A percentile compares a stretch with the other conserved stretches of the same genome.
Evolutionary conservation across 2,888 invertebrate species (phyloP).

Genomic region (Drosophila barbarae): DNA sequence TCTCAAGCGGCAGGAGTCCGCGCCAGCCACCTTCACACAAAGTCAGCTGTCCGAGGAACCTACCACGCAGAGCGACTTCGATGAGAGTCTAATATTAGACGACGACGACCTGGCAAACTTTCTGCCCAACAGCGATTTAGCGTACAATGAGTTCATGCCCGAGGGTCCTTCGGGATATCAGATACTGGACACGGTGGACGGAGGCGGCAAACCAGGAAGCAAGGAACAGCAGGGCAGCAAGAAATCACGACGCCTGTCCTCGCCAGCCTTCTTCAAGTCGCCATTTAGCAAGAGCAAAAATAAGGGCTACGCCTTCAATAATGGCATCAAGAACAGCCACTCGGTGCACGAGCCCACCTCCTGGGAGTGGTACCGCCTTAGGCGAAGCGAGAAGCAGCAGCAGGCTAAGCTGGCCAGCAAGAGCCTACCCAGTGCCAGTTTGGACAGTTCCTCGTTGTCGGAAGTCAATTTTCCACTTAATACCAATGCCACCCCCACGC

Average conservation of each 20-base stretch:
- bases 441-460: slow-evolving; percentile 74
- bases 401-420: slow-evolving; percentile 34
- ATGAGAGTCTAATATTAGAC: slow-evolving; percentile 81
- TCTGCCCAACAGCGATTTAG: slow-evolving; percentile 80
- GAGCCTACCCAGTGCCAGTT: slow-evolving; percentile 46
- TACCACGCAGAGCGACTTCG: slow-evolving; percentile 63
- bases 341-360: slow-evolving; percentile 78
- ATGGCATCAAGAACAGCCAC: slow-evolving; percentile 54
- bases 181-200: slow-evolving; percentile 55
- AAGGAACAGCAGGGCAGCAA: slow-evolving; percentile 50
- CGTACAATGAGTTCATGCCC: slow-evolving; percentile 79
- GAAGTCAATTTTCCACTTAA: slow-evolving; percentile 76
- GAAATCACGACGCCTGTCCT: slow-evolving; percentile 82
- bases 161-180: slow-evolving; percentile 78
- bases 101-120: slow-evolving; percentile 82
- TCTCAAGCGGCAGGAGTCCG: slow-evolving; percentile 80
- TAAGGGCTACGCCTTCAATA: slow-evolving; percentile 49
- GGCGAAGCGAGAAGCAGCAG: slow-evolving; percentile 64
- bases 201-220: slow-evolving; percentile 44
- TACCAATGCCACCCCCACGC: slow-evolving; percentile 53
- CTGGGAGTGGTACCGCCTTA: slow-evolving; percentile 80
- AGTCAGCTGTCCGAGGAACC: slow-evolving; percentile 35
- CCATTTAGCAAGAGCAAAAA: slow-evolving; percentile 81
- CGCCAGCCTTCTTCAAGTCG: slow-evolving; percentile 82
- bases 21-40: slow-evolving; percentile 67